Base-by-base conservation (phyloP, 1,140 invertebrate genomes). In the Mactra quadrangularis region DNA sequence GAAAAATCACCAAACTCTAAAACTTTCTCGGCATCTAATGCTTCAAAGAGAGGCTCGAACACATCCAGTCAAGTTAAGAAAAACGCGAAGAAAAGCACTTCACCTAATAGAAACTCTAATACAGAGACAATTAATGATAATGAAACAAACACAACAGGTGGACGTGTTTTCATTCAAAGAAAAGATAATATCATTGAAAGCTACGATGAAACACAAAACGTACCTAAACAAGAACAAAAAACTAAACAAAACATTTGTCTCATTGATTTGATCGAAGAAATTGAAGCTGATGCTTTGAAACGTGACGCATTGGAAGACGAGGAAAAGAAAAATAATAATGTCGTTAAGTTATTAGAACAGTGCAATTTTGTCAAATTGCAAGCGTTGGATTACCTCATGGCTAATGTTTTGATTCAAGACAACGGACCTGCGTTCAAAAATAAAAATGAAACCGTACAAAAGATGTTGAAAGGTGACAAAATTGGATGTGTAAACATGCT, bases 281-380 rank as follows among this genome's bases (percentile, higher is more conserved):
- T 82, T 22, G 70, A 74, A 35, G 29, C 68, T 3, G 70, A 74
- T 27, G 79, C 68, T 35, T 38, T 62, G 27, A 72, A 52, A 25
- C 53, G 50, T 25, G 50, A 74, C 13, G 62, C 45, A 55, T 57
- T 74, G 4, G 57, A 70, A 19, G 68, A 62, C 22, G 62, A 64
- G 31, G 41, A 38, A 3, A 27, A 82, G 1, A 38, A 59, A 19
- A 52, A 74, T 47, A 60, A 50, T 27, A 41, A 31, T 62, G 62
- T 82, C 22, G 70, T 64, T 13, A 71, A 59, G 35, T 59, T 82
- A 17, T 59, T 82, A 13, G 47, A 74, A n/a, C 79, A 82, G 70
- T 82, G 79, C 29, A 82, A 82, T 66, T n/a, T 45, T 55, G 70
- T 82, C 13, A 82, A 82, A n/a, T 45, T 82, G 9, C 68, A 74